Percentiles rank a stretch among this genome's conserved stretches.
phyloP scores from a whole-genome alignment of 2,113 vertebrate genomes.

The Sapayoa aenigma region DNA sequence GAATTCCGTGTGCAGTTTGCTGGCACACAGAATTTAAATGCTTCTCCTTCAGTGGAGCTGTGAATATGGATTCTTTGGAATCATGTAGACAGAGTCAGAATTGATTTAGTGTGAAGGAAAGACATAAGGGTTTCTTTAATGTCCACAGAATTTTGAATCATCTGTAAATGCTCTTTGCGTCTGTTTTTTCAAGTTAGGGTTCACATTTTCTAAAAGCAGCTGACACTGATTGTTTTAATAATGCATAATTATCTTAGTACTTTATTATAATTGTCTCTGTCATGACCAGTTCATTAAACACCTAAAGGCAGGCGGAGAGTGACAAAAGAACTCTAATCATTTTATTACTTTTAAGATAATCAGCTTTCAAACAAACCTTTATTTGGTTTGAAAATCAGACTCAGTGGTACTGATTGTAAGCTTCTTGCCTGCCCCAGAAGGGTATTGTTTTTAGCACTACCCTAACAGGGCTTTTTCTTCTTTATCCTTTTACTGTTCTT shows the following conservation, averaged over 20 bases:
- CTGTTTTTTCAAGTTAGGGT: slow-evolving; percentile 4
- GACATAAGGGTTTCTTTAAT: background rate
- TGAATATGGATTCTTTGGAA: background rate
- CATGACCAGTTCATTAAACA: background rate
- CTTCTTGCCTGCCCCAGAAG: background rate
- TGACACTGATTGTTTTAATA: slow-evolving; percentile 9
- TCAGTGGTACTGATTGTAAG: background rate
- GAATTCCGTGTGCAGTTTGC: background rate
- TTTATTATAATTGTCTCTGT: slow-evolving; percentile 28
- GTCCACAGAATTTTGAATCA: background rate
- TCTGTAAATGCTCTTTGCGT: background rate
- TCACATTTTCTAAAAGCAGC: slow-evolving; percentile 4
- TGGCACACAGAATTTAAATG: background rate
- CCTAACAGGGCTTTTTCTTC: background rate
- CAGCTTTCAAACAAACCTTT: background rate
- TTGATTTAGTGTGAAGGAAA: background rate
- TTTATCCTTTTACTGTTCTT: background rate
- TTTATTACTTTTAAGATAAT: slow-evolving; percentile 29
- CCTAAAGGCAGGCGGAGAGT: background rate
- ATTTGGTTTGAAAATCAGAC: background rate
- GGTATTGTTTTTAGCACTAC: background rate
- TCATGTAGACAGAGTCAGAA: background rate
- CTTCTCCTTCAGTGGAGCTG: background rate
- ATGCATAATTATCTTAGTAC: background rate
- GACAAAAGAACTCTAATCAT: slow-evolving; percentile 6